Conservation (phyloP, 2,888 invertebrate genomes). For the Cotesia congregata region DNA sequence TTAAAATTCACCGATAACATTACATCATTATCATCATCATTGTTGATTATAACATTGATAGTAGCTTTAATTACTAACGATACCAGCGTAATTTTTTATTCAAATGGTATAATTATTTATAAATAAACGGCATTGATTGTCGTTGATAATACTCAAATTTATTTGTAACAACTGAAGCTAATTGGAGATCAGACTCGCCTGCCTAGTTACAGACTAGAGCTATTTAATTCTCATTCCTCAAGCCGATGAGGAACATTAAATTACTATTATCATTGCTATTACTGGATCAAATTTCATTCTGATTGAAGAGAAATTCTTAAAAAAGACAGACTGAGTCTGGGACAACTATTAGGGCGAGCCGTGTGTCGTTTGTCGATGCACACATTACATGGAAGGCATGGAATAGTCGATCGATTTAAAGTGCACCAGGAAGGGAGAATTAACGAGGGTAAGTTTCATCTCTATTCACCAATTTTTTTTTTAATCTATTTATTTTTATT, state of each 20-base stretch:
- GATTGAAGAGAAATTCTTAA: neutral
- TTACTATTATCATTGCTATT: no score
- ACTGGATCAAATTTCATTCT: neutral
- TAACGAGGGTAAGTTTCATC: constrained; percentile 28
- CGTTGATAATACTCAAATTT: neutral
- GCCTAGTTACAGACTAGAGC: neutral
- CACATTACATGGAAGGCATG: constrained; percentile 33
- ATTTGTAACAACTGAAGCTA: neutral
- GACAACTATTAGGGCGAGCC: constrained; percentile 13
- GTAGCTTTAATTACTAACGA: no score
- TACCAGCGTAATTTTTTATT: no score
- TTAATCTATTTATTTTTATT: neutral
- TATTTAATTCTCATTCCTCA: neutral
- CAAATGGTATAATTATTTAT: neutral
- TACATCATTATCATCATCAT: no score
- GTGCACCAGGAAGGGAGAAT: constrained; percentile 24
- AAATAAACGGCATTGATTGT: neutral
- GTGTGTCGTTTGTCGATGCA: constrained; percentile 26
- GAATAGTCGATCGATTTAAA: constrained; percentile 37
- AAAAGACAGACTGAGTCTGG: neutral
- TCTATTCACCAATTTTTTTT: neutral
- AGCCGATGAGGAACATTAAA: neutral
- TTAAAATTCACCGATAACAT: neutral
- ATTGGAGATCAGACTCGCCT: neutral
- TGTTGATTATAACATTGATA: no score